A percentile compares a stretch with the other conserved stretches of the same genome.
Conservation (phyloP, 2,888 invertebrate species). For the Acrobasis repandana region DNA sequence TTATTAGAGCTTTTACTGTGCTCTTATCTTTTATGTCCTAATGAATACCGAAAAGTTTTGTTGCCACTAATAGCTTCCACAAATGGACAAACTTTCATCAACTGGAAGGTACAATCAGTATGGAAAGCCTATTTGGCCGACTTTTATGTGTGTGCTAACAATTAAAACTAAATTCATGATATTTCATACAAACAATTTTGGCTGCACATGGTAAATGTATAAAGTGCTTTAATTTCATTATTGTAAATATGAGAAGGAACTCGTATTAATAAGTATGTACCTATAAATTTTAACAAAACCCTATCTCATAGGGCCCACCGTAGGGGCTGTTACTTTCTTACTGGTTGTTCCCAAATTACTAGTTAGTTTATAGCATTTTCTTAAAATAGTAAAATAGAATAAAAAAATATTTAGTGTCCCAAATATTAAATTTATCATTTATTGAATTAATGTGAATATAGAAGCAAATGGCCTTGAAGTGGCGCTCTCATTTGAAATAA, state of each 20-base stretch:
- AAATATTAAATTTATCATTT: too few species aligned
- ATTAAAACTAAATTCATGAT: neutral
- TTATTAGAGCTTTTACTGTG: neutral
- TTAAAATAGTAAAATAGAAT: too few species aligned
- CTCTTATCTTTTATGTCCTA: conserved; percentile 5
- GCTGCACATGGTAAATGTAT: neutral
- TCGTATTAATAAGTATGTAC: neutral
- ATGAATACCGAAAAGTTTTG: conserved; percentile 9
- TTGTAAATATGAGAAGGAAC: neutral
- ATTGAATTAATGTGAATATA: too few species aligned
- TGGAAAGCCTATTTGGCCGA: neutral
- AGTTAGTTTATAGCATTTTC: too few species aligned
- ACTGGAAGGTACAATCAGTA: conserved; percentile 3
- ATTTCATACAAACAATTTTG: neutral
- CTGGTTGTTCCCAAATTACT: too few species aligned
- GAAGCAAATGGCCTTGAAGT: too few species aligned
- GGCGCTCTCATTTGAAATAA: too few species aligned
- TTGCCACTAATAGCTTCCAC: conserved; percentile 9
- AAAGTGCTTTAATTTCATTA: too few species aligned
- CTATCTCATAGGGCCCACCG: too few species aligned
- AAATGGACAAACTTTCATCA: conserved; percentile 12
- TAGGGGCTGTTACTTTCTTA: too few species aligned
- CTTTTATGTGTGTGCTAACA: neutral
- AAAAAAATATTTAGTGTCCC: too few species aligned
- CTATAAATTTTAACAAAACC: too few species aligned